A percentile compares a stretch with the other conserved stretches of the same genome.
These are phyloP conservation scores for Sarcophaga bullata DNA, from an alignment of 1,140 invertebrate species.

Conservation along the genomic window DNA sequence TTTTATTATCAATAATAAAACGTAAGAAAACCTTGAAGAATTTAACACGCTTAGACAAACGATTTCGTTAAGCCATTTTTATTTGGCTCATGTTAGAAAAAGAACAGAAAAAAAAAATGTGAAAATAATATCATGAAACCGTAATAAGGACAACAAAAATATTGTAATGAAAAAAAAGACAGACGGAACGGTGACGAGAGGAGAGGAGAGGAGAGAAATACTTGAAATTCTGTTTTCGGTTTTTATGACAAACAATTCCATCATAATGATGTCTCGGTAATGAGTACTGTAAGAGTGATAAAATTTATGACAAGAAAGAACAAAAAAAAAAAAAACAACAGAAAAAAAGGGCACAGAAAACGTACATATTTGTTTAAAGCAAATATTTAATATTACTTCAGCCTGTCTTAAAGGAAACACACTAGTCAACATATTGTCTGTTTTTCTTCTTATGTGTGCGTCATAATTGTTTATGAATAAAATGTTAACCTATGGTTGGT, in stretches of 20 bases:
- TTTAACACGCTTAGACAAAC: neutral
- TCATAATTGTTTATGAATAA: too few relatives aligned
- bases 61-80: neutral
- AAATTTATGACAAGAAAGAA: neutral
- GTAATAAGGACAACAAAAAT: neutral
- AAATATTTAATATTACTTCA: too few relatives aligned
- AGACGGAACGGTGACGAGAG: neutral
- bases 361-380: too few relatives aligned
- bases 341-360: too few relatives aligned
- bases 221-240: neutral
- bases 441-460: too few relatives aligned
- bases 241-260: constrained; percentile 13
- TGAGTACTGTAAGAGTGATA: neutral
- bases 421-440: too few relatives aligned
- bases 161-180: too few relatives aligned
- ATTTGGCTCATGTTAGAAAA: constrained; percentile 5
- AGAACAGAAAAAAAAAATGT: neutral
- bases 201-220: neutral
- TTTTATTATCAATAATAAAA: constrained; percentile 41
- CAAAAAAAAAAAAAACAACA: too few relatives aligned
- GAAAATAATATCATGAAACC: neutral
- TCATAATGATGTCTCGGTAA: neutral
- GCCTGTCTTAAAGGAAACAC: too few relatives aligned
- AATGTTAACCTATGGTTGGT: too few relatives aligned
- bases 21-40: constrained; percentile 1